Conservation (phyloP, 37 sponge, comb jelly and placozoan species). For the Petrosia ficiformis region DNA sequence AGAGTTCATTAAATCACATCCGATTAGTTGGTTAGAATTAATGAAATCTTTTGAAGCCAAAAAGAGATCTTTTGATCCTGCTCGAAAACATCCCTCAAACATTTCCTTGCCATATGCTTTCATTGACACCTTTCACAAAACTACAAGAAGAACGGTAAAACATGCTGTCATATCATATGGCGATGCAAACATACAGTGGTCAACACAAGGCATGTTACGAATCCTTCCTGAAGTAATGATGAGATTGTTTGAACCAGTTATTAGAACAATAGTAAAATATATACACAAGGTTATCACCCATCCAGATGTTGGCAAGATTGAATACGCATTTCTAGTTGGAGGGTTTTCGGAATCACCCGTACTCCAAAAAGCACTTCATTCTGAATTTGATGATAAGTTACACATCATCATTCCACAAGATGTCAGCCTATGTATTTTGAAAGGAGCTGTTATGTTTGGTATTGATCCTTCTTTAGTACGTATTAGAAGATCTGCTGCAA, state of each 20-base stretch:
- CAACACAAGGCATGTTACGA: constrained; percentile 72
- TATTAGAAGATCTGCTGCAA: constrained; percentile 70
- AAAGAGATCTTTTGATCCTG: constrained; percentile 58
- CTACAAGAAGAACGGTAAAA: constrained; percentile 39
- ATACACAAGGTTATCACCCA: constrained; percentile 52
- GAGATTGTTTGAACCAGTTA: constrained; percentile 68
- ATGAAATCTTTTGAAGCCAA: constrained; percentile 68
- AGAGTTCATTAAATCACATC: constrained; percentile 24
- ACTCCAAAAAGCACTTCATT: constrained; percentile 53
- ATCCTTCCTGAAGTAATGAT: constrained; percentile 52
- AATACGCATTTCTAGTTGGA: constrained; percentile 76
- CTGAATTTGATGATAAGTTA: constrained; percentile 39
- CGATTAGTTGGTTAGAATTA: constrained; percentile 67
- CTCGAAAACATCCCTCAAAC: constrained; percentile 47
- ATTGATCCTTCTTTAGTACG: constrained; percentile 63
- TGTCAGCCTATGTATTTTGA: constrained; percentile 71
- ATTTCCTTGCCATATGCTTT: constrained; percentile 79
- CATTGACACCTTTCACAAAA: constrained; percentile 53
- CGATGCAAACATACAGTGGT: constrained; percentile 61
- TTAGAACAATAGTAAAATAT: constrained; percentile 56
- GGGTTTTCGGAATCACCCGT: constrained; percentile 81
- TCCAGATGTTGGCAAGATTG: constrained; percentile 41
- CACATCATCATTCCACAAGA: constrained; percentile 80
- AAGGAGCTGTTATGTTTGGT: constrained; percentile 88
- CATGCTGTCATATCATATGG: constrained; percentile 42